phyloP scores from a whole-genome alignment of 2,797 vertebrate species.

The Distichodus sexfasciatus region DNA sequence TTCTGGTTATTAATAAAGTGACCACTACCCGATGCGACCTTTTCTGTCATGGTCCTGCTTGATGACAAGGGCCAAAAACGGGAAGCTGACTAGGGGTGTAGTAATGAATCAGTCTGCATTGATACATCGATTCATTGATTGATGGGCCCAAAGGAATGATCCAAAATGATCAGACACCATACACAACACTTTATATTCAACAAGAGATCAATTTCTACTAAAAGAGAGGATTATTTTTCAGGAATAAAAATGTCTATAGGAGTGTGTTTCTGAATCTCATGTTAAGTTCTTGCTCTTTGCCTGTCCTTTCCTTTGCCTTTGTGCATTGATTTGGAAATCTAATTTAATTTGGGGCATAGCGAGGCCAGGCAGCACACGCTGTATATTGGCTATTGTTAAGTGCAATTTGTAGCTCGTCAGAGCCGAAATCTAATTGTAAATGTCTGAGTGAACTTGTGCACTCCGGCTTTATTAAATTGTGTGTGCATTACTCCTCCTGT shows the following conservation, averaged over 20 bases:
- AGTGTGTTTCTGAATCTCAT: background rate
- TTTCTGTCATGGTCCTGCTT: too few species aligned
- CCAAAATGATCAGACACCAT: too few species aligned
- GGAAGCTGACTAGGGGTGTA: too few species aligned
- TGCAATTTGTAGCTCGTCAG: background rate
- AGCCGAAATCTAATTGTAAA: slow-evolving; percentile 6
- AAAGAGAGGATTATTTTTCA: too few species aligned
- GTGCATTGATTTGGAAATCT: slow-evolving; percentile 9
- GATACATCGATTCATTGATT: too few species aligned
- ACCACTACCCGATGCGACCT: too few species aligned
- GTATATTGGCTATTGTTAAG: background rate
- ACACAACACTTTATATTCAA: too few species aligned
- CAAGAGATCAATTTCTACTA: too few species aligned
- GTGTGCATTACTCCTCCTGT: background rate
- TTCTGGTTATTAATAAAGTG: too few species aligned
- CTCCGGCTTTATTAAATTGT: slow-evolving; percentile 17
- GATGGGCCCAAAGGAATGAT: too few species aligned
- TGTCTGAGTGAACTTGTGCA: background rate
- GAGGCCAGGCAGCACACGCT: background rate
- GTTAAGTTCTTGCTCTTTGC: background rate
- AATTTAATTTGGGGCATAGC: background rate
- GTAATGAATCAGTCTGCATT: too few species aligned
- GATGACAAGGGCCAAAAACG: too few species aligned
- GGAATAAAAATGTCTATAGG: background rate
- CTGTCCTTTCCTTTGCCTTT: background rate